Conservation (phyloP, 2,797 vertebrate genomes). For the Monodelphis domestica region DNA sequence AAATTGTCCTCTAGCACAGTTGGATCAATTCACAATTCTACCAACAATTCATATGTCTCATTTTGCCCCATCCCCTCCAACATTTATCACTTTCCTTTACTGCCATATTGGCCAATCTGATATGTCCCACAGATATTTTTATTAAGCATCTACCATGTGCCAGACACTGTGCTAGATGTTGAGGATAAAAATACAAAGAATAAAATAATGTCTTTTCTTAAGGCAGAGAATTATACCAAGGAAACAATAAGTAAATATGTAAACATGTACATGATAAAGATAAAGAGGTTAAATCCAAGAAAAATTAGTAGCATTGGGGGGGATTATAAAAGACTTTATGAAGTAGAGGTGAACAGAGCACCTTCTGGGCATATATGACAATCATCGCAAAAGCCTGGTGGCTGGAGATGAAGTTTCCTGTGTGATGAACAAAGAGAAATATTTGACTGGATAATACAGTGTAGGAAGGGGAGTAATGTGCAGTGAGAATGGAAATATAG, state of each 20-base stretch:
- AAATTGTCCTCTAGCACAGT: too few relatives aligned
- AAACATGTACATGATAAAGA: background rate
- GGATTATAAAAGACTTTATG: background rate
- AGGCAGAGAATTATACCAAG: background rate
- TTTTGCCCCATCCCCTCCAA: too few relatives aligned
- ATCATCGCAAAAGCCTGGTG: background rate
- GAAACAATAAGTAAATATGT: background rate
- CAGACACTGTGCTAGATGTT: too few relatives aligned
- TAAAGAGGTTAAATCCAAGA: background rate
- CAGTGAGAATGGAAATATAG: background rate
- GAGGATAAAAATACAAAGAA: too few relatives aligned
- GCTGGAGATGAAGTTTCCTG: background rate
- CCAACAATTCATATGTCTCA: too few relatives aligned
- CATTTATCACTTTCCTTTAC: too few relatives aligned
- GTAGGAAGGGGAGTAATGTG: background rate
- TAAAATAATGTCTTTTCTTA: background rate
- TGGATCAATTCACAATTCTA: too few relatives aligned
- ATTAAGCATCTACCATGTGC: too few relatives aligned
- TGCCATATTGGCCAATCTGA: too few relatives aligned
- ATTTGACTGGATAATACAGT: background rate
- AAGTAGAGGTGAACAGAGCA: background rate
- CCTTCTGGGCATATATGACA: background rate
- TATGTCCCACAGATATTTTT: too few relatives aligned
- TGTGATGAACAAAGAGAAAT: too few relatives aligned
- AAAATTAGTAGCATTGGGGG: background rate